These are phyloP conservation scores for Sycobia sp. DNA, from an alignment of 1,140 invertebrate genomes.

Conservation along the genomic window DNA sequence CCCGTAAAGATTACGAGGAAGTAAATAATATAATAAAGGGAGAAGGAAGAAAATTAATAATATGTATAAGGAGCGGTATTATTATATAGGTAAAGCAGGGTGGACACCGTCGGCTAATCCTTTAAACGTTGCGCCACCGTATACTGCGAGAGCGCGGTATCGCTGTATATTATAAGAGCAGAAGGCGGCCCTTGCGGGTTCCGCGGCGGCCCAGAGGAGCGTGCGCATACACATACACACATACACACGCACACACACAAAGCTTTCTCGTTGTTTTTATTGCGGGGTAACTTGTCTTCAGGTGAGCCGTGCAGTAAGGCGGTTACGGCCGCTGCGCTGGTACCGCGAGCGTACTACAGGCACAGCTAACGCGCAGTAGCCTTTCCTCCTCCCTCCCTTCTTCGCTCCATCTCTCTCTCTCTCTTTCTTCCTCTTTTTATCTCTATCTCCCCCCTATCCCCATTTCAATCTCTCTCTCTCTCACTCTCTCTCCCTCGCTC, in stretches of 20 bases:
- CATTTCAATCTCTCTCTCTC: constrained; percentile 18
- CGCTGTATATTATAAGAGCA: no score
- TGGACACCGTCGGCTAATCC: no score
- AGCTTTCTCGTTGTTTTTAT: constrained; percentile 63
- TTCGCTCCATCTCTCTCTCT: constrained; percentile 27
- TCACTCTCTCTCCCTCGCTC: constrained; percentile 29
- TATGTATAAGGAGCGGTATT: no score
- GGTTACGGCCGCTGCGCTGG: constrained; percentile 54
- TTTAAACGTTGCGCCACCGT: no score
- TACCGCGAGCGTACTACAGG: constrained; percentile 55
- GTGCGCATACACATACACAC: no score
- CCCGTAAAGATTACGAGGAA: no score
- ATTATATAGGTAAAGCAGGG: no score
- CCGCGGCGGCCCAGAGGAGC: constrained; percentile 30
- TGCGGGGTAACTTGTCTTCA: constrained; percentile 63
- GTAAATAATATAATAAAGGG: no score
- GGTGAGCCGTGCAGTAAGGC: constrained; percentile 54
- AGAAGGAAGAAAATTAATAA: no score
- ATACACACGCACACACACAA: constrained; percentile 58
- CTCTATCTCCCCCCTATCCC: constrained; percentile 20
- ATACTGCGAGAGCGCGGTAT: no score
- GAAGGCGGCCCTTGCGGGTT: no score
- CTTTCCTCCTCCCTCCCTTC: constrained; percentile 32
- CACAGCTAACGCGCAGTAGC: constrained; percentile 60
- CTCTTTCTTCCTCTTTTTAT: constrained; percentile 23